A percentile compares a stretch with the other conserved stretches of the same genome.
phyloP scores from a whole-genome alignment of 2,113 vertebrate species.

The Hemibagrus wyckioides region DNA sequence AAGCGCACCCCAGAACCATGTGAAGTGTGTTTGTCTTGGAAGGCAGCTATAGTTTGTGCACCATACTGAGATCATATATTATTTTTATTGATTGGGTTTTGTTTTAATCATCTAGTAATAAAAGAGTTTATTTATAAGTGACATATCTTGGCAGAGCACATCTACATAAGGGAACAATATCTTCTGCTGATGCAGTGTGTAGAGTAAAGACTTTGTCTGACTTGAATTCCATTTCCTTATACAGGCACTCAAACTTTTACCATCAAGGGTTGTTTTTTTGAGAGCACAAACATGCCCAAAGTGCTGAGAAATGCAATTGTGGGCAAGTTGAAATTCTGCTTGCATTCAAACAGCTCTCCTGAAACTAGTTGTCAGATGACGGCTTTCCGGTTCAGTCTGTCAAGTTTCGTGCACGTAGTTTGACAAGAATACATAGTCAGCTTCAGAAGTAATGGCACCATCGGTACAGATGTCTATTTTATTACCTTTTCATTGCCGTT shows the following conservation, averaged over 20 bases:
- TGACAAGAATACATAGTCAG: background rate
- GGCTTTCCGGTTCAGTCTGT: background rate
- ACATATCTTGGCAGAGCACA: background rate
- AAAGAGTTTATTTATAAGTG: background rate
- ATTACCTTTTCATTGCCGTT: background rate
- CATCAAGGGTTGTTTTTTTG: slow-evolving; percentile 11
- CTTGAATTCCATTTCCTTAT: slow-evolving; percentile 41
- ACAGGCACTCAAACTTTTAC: slow-evolving; percentile 4
- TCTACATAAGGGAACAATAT: background rate
- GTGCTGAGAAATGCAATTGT: background rate
- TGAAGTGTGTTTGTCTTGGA: slow-evolving; percentile 23
- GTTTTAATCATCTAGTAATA: background rate
- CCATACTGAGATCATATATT: background rate
- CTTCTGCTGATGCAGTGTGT: background rate
- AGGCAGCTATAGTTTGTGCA: background rate
- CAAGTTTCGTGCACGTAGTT: background rate
- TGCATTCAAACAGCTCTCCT: background rate
- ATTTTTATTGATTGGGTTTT: slow-evolving; percentile 7
- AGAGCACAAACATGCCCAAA: background rate
- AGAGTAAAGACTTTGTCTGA: background rate
- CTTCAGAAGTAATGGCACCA: background rate
- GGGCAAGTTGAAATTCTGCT: background rate
- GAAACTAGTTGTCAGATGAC: background rate
- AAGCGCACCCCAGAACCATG: background rate
- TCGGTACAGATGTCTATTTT: background rate